Conservation (phyloP, 23 tunicate genomes). For the Phallusia fumigata region DNA sequence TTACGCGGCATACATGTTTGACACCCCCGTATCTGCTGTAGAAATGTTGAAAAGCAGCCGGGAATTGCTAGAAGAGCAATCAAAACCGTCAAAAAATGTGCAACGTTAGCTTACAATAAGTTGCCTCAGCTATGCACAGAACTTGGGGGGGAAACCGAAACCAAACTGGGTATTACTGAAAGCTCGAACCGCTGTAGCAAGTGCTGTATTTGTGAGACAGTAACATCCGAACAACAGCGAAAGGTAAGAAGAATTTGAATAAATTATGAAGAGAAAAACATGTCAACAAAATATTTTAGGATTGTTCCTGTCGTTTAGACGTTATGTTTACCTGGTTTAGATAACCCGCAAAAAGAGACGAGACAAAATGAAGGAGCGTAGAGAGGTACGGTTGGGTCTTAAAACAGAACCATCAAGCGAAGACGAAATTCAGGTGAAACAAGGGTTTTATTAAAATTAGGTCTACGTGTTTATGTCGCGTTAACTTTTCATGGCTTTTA, state of each 20-base stretch:
- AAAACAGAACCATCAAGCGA: neutral
- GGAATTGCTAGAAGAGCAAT: neutral
- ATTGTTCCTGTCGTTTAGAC: too few species aligned
- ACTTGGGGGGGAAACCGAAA: neutral
- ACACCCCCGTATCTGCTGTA: too few species aligned
- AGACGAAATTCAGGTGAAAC: neutral
- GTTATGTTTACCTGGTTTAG: too few species aligned
- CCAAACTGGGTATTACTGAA: neutral
- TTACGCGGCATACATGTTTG: too few species aligned
- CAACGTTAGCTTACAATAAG: constrained; percentile 18
- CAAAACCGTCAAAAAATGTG: constrained; percentile 19
- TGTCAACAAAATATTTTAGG: too few species aligned
- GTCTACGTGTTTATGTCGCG: too few species aligned
- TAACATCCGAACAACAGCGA: neutral
- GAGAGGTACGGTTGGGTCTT: neutral
- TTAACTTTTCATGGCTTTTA: too few species aligned
- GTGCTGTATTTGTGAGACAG: neutral
- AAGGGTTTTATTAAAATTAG: too few species aligned
- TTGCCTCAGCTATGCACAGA: constrained; percentile 8
- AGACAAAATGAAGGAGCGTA: constrained; percentile 14
- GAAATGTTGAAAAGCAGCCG: too few species aligned
- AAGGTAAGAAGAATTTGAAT: too few species aligned
- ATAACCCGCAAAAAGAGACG: neutral
- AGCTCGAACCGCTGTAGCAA: neutral
- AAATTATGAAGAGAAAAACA: too few species aligned